A percentile compares a stretch with the other conserved stretches of the same genome.
These are phyloP conservation scores for Drosophila prostipennis DNA, from an alignment of 2,888 invertebrate genomes.

Conservation along the genomic window DNA sequence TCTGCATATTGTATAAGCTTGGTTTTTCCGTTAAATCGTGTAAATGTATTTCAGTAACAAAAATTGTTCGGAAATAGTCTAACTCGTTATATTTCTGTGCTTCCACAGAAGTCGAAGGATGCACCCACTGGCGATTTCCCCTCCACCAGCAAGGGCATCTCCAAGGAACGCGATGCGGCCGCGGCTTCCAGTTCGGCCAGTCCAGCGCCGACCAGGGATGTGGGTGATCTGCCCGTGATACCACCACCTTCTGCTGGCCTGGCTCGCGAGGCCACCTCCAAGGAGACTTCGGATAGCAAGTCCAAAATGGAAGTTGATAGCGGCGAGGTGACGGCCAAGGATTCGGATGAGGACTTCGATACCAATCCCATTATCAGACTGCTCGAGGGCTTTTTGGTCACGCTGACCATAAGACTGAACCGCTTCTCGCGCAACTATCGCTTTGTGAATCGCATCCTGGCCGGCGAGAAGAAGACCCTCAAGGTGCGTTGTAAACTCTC, in stretches of 20 bases:
- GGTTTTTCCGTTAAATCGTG: slow-evolving; percentile 43
- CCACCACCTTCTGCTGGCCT: slow-evolving; percentile 41
- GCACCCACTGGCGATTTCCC: slow-evolving; percentile 72
- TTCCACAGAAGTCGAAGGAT: slow-evolving; percentile 74
- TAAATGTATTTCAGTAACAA: slow-evolving; percentile 47
- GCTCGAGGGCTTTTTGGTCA: slow-evolving; percentile 87
- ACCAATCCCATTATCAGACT: slow-evolving; percentile 81
- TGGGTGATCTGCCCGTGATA: slow-evolving; percentile 57
- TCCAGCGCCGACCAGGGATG: slow-evolving; percentile 56
- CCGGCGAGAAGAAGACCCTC: slow-evolving; percentile 93
- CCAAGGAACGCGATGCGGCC: slow-evolving; percentile 71
- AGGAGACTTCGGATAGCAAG: slow-evolving; percentile 71
- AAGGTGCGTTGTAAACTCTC: slow-evolving; percentile 87
- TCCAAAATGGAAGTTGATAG: slow-evolving; percentile 77
- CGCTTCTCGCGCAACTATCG: slow-evolving; percentile 96
- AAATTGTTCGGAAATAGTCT: background rate
- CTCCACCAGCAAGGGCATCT: slow-evolving; percentile 70
- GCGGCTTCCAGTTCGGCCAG: slow-evolving; percentile 26
- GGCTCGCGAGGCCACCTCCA: slow-evolving; percentile 57
- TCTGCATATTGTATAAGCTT: slow-evolving; percentile 48
- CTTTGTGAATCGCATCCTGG: slow-evolving; percentile 95
- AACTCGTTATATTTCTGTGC: background rate
- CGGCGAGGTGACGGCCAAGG: slow-evolving; percentile 78
- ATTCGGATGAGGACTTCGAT: slow-evolving; percentile 79
- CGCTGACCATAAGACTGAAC: slow-evolving; percentile 92